phyloP scores from a whole-genome alignment of 2,888 invertebrate genomes.

The Amblyteles armatorius region DNA sequence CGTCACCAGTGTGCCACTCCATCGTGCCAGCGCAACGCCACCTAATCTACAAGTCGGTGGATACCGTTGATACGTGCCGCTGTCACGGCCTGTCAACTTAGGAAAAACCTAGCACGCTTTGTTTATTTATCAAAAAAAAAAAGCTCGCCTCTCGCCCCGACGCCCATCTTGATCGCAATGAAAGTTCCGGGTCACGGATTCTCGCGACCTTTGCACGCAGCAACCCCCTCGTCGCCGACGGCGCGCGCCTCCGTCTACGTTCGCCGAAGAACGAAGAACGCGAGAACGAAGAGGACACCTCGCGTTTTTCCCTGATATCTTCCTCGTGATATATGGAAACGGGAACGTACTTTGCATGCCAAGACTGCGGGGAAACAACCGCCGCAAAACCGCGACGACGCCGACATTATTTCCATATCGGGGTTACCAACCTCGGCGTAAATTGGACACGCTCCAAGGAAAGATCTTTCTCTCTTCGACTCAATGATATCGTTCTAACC shows the following conservation, averaged over 20 bases:
- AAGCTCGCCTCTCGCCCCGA: not conserved
- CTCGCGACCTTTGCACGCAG: constrained; percentile 39
- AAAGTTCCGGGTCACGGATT: constrained; percentile 46
- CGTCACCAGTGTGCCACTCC: constrained; percentile 51
- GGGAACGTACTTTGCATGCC: constrained; percentile 61
- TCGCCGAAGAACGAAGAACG: constrained; percentile 12
- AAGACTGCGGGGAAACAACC: constrained; percentile 44
- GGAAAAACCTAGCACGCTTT: constrained; percentile 46
- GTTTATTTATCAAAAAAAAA: constrained; percentile 51
- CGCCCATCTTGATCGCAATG: constrained; percentile 8
- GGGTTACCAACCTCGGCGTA: constrained; percentile 67
- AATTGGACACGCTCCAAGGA: constrained; percentile 70
- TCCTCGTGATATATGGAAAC: constrained; percentile 62
- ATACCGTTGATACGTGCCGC: constrained; percentile 53
- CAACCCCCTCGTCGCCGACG: constrained; percentile 6
- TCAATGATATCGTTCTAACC: constrained; percentile 23
- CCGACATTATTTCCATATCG: constrained; percentile 73
- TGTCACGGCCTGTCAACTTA: constrained; percentile 52
- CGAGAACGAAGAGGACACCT: constrained; percentile 17
- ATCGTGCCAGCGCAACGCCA: not conserved
- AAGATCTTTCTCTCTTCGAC: constrained; percentile 52
- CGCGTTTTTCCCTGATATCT: constrained; percentile 28
- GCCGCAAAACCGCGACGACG: constrained; percentile 51
- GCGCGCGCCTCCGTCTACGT: not conserved
- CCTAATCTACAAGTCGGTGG: constrained; percentile 54